Conservation (phyloP, 2,113 vertebrate species). For the Lepus europaeus region DNA sequence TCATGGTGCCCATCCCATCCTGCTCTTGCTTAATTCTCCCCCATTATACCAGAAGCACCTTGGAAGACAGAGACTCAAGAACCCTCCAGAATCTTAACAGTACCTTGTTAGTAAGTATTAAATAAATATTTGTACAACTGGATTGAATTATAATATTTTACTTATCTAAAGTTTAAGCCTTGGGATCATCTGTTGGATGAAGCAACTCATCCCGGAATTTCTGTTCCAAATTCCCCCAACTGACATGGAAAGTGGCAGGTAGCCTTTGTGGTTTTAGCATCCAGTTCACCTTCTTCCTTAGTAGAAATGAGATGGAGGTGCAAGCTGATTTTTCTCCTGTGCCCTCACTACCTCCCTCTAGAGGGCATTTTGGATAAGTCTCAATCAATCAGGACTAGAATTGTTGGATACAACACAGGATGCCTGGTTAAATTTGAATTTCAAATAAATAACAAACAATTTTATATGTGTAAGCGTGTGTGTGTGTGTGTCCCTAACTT, state of each 20-base stretch:
- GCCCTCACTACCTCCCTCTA: slow-evolving; percentile 1
- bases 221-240: neutral
- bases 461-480: neutral
- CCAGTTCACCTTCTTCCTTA: neutral
- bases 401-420: neutral
- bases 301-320: neutral
- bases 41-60: neutral
- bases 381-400: neutral
- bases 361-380: neutral
- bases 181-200: slow-evolving; percentile 7
- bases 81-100: neutral
- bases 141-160: neutral
- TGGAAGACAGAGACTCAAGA: neutral
- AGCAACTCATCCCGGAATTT: neutral
- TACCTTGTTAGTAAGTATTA: neutral
- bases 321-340: neutral
- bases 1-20: neutral
- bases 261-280: neutral
- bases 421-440: slow-evolving; percentile 4
- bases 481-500: neutral
- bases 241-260: too few relatives aligned
- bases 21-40: neutral
- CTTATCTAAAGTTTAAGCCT: neutral
- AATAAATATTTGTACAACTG: neutral
- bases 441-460: neutral